A percentile compares a stretch with the other conserved stretches of the same genome.
phyloP scores from a whole-genome alignment of 2,113 vertebrate species.

The Tyrannus savana region DNA sequence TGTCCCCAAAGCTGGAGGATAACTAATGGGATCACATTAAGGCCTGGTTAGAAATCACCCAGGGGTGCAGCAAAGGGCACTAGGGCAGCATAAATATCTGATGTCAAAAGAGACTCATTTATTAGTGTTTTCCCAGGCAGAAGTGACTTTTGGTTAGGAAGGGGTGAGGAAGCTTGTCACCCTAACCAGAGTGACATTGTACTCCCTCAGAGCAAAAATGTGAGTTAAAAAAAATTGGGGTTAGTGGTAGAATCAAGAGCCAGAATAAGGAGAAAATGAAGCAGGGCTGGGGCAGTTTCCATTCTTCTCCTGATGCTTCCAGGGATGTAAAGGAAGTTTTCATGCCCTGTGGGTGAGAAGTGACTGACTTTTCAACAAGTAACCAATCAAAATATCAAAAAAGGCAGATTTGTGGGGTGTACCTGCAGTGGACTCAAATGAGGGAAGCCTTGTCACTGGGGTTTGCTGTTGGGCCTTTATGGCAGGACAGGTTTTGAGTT shows the following conservation, averaged over 20 bases:
- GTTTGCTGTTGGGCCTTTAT: neutral
- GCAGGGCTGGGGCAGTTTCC: neutral
- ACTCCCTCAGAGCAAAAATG: neutral
- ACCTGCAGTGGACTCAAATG: fast-evolving
- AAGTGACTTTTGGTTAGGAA: neutral
- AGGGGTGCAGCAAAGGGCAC: neutral
- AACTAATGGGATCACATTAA: conserved; percentile 57
- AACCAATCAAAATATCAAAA: neutral
- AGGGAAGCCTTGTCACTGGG: neutral
- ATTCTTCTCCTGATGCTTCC: neutral
- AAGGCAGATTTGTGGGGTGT: neutral
- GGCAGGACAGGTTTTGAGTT: neutral
- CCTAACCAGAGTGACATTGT: neutral
- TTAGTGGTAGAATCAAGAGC: neutral
- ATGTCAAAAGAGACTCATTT: neutral
- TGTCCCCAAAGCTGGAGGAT: conserved; percentile 28
- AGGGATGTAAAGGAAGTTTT: neutral
- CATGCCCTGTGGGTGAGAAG: neutral
- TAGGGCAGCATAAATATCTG: conserved; percentile 41
- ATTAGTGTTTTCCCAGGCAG: conserved; percentile 12
- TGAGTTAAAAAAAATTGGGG: neutral
- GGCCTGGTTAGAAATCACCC: conserved; percentile 45
- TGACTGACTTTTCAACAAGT: neutral
- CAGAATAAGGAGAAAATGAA: neutral
- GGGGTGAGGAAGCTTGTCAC: neutral